These are phyloP conservation scores for Drosophila insularis DNA, from an alignment of 1,140 invertebrate species.

Conservation along the genomic window DNA sequence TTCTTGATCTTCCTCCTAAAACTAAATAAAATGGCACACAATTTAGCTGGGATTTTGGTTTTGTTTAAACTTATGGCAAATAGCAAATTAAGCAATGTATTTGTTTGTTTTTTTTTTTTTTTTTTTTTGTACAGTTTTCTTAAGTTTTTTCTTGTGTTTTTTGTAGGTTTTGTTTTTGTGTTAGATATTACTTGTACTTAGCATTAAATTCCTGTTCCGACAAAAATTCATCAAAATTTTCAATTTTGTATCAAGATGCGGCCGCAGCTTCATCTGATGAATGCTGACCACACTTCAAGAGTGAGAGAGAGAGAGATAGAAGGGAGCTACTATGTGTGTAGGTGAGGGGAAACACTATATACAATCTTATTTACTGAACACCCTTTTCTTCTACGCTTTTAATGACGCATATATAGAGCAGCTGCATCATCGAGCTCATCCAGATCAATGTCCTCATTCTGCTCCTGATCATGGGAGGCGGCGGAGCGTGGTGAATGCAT, in stretches of 20 bases:
- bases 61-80: neutral
- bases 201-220: constrained; percentile 73
- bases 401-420: constrained; percentile 68
- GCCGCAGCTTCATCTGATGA: constrained; percentile 66
- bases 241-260: constrained; percentile 30
- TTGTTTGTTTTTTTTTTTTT: too few species aligned
- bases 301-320: neutral
- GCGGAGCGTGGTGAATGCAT: constrained; percentile 83
- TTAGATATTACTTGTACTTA: constrained; percentile 66
- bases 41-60: constrained; percentile 17
- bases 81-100: neutral
- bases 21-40: constrained; percentile 9
- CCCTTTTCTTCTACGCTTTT: neutral
- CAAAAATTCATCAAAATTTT: constrained; percentile 41
- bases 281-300: constrained; percentile 10
- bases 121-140: constrained; percentile 17
- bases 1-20: neutral
- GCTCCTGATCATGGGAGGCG: constrained; percentile 40
- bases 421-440: constrained; percentile 81
- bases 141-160: constrained; percentile 23
- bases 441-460: constrained; percentile 73
- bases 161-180: constrained; percentile 39
- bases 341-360: constrained; percentile 28
- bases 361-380: constrained; percentile 26
- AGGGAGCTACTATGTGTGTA: neutral